Percentiles rank a stretch among this genome's conserved stretches.
Evolutionary conservation across 2,797 vertebrate species (phyloP).

Genomic region (Catostomus latipinnis): DNA sequence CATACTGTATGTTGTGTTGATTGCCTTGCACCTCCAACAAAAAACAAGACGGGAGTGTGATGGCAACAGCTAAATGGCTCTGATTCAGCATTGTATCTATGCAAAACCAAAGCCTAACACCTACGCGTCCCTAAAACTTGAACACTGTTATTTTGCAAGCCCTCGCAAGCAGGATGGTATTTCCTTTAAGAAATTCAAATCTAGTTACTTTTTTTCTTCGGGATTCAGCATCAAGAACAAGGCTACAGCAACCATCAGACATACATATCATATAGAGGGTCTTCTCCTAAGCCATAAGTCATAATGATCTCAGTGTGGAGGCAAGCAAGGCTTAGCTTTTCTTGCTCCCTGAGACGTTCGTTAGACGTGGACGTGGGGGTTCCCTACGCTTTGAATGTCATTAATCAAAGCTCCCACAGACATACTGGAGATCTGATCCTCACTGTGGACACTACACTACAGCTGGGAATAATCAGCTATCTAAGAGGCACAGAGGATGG

Average conservation of each 20-base stretch:
- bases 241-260: slow-evolving; percentile 8
- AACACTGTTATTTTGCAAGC: neutral
- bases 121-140: neutral
- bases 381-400: slow-evolving; percentile 55
- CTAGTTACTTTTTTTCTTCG: neutral
- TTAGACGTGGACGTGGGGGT: slow-evolving; percentile 65
- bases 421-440: slow-evolving; percentile 53
- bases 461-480: slow-evolving; percentile 77
- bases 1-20: neutral
- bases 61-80: neutral
- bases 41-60: neutral
- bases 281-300: slow-evolving; percentile 40
- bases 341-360: slow-evolving; percentile 69
- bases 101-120: neutral
- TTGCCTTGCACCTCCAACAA: neutral
- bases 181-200: slow-evolving; percentile 7
- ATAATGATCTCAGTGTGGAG: slow-evolving; percentile 43
- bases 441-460: slow-evolving; percentile 54
- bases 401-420: slow-evolving; percentile 72
- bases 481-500: slow-evolving; percentile 1
- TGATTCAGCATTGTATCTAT: neutral
- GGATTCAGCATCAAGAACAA: neutral
- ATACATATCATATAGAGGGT: slow-evolving; percentile 31
- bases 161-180: neutral
- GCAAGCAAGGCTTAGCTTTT: slow-evolving; percentile 53